Percentiles rank a stretch among this genome's conserved stretches.
Evolutionary conservation across 2,113 vertebrate species (phyloP).

Genomic region (Trichechus manatus): DNA sequence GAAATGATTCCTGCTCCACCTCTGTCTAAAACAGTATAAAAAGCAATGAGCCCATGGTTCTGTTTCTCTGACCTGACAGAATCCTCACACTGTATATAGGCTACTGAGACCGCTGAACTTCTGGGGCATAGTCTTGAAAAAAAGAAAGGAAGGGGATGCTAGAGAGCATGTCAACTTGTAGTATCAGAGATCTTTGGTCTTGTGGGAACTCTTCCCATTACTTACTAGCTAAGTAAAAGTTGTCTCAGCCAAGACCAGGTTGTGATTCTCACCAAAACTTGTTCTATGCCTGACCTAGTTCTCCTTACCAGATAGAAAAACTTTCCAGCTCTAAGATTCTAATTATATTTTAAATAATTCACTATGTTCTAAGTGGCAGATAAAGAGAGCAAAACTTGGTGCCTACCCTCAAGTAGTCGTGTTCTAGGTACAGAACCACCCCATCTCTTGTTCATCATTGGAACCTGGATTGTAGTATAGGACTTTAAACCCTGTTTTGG

Average conservation of each 20-base stretch:
- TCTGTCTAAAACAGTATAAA: neutral
- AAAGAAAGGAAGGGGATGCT: neutral
- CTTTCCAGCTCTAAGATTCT: neutral
- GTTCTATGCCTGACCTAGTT: neutral
- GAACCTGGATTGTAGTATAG: neutral
- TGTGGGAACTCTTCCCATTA: neutral
- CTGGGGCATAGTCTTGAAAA: neutral
- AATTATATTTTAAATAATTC: neutral
- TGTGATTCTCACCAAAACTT: neutral
- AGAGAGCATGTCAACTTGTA: neutral
- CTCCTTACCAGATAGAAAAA: neutral
- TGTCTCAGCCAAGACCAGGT: neutral
- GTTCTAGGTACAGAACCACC: neutral
- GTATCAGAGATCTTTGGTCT: neutral
- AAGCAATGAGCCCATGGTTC: neutral
- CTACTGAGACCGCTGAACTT: neutral
- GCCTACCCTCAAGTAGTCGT: neutral
- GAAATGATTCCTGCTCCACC: neutral
- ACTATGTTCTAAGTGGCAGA: neutral
- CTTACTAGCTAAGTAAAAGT: neutral
- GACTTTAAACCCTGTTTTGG: neutral
- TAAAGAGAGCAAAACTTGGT: neutral
- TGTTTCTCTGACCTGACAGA: neutral
- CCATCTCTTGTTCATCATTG: neutral
- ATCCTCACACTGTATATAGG: neutral